phyloP scores from a whole-genome alignment of 2,113 vertebrate species.

The Corynorhinus townsendii region DNA sequence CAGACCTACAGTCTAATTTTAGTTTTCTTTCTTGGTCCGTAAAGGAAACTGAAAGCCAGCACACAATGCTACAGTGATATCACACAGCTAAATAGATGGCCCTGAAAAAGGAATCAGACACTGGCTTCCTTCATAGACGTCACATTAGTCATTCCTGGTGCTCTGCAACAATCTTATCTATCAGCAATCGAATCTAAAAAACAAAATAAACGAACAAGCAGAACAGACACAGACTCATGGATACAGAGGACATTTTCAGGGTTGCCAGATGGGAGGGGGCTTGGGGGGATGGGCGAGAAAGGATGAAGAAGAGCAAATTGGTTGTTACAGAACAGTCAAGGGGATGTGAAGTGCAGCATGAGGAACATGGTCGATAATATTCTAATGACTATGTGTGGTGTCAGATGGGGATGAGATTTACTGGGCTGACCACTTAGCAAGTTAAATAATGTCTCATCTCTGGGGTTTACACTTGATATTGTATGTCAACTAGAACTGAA shows the following conservation, averaged over 20 bases:
- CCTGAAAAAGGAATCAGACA: background rate
- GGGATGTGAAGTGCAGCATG: background rate
- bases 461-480: background rate
- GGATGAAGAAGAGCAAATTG: background rate
- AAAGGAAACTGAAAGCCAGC: conserved; percentile 13
- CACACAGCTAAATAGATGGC: background rate
- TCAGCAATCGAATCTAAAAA: background rate
- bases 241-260: background rate
- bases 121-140: background rate
- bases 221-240: background rate
- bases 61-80: background rate
- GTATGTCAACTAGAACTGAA: background rate
- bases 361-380: background rate
- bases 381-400: background rate
- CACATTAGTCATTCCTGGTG: background rate
- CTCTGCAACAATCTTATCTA: background rate
- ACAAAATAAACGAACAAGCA: background rate
- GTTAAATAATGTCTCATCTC: background rate
- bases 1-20: conserved; percentile 32
- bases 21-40: background rate
- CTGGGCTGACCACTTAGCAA: background rate
- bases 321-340: background rate
- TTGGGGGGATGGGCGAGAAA: background rate
- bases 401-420: background rate
- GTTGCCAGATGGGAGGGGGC: background rate